phyloP scores from a whole-genome alignment of 2,113 vertebrate genomes.

The Chaetops frenatus region DNA sequence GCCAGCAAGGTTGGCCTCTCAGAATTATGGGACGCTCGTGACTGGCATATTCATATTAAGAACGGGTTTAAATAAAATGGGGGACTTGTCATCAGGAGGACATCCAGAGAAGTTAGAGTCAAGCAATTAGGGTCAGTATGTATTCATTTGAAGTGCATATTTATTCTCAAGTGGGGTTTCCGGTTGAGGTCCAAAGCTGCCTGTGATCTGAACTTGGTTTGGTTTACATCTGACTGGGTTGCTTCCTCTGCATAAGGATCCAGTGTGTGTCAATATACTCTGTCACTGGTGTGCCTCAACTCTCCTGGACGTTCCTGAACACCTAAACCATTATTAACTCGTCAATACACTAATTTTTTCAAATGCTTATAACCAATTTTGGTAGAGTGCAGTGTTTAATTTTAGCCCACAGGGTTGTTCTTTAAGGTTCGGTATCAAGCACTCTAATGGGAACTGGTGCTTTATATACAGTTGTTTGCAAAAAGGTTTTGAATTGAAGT shows the following conservation, averaged over 20 bases:
- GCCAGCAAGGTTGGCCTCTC: neutral
- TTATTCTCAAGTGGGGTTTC: neutral
- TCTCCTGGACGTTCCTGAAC: neutral
- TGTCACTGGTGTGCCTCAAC: neutral
- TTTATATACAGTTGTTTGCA: neutral
- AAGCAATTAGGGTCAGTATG: neutral
- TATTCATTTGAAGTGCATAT: neutral
- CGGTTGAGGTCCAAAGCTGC: neutral
- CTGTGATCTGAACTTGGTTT: neutral
- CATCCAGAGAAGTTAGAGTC: neutral
- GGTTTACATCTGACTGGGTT: neutral
- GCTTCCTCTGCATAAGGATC: neutral
- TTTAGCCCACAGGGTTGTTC: neutral
- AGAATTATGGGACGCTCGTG: neutral
- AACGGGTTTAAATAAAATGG: neutral
- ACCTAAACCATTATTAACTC: neutral
- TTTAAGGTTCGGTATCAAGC: neutral
- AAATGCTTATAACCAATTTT: neutral
- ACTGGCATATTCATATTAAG: neutral
- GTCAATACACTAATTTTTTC: neutral
- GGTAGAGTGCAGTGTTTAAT: neutral
- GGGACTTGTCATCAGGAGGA: neutral
- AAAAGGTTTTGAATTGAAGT: neutral
- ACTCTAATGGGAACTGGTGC: neutral
- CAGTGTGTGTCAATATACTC: neutral